Base-by-base conservation (phyloP, 2,888 invertebrate genomes). In the Morpho helenor region DNA sequence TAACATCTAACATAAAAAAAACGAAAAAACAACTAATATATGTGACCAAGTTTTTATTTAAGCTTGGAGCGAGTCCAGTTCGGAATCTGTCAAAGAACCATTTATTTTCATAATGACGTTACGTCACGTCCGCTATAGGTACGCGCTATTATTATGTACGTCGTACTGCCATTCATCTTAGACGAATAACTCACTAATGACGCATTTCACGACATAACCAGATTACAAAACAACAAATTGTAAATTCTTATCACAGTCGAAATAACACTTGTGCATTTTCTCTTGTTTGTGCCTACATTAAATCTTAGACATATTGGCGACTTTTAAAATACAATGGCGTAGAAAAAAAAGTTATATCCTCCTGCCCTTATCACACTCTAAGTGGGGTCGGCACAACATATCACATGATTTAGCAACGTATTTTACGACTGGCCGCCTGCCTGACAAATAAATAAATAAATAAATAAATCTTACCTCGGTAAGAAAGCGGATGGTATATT, bases 51-150 rank as follows among this genome's bases (percentile, higher is more conserved):
- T 8, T 48, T 22, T 42, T 3, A 52, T 46, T 48, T 49, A 58
- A 58, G 55, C 52, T 67, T 68, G 66, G 68, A 66, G 48, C 54
- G 41, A 44, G 42, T 68, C 66, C 68, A 66, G 65, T 22, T 51
- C 49, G 57, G 55, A 57, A 58, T 52, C 54, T 57, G 57, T 60
- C 56, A 62, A 64, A 62, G 60, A 62, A 55, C 61, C 63, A 59
- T 64, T 65, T 62, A 62, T 68, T 61, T 64, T 60, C 57, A 63
- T 62, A 63, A 65, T 62, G 64, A 62, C 57, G 49, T 49, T 44
- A 57, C 63, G 64, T 65, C 64, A 67, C 57, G 54, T 65, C 65
- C 64, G 64, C 54, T 53, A 55, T 60, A 57, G 62, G 57, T 62
- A 66, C 64, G 62, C 58, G 66, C 52, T 62, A 58, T 60, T 59